phyloP scores from a whole-genome alignment of 30 jellyfish, hydroid and myxozoan species.

The Catostylus mosaicus region DNA sequence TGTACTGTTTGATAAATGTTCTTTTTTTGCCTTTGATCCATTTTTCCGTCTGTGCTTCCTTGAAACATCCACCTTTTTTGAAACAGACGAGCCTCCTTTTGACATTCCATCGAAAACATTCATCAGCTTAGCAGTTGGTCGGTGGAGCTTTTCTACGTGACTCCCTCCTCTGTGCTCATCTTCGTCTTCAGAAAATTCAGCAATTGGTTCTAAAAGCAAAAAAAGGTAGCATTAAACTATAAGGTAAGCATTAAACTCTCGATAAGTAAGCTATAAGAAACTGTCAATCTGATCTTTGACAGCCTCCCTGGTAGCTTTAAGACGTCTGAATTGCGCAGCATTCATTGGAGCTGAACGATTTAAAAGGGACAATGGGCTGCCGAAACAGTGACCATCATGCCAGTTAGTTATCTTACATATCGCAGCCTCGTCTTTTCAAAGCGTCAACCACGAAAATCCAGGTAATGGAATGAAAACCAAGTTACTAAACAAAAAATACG shows the following conservation, averaged over 20 bases:
- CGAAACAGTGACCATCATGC: too few relatives aligned
- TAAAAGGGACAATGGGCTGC: too few relatives aligned
- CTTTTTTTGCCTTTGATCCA: slow-evolving; percentile 3
- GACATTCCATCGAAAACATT: background rate
- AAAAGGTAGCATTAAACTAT: too few relatives aligned
- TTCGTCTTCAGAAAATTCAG: background rate
- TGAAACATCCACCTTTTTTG: background rate
- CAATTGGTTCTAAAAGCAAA: background rate
- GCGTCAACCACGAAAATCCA: too few relatives aligned
- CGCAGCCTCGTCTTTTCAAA: too few relatives aligned
- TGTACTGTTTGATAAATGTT: background rate
- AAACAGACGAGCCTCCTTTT: background rate
- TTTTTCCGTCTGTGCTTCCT: background rate
- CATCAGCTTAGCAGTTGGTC: background rate
- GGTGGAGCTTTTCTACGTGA: background rate
- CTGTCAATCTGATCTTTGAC: background rate
- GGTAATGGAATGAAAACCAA: too few relatives aligned
- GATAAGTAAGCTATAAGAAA: background rate
- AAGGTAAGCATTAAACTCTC: too few relatives aligned
- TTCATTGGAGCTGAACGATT: too few relatives aligned
- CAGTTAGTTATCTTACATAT: too few relatives aligned
- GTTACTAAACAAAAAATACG: too few relatives aligned
- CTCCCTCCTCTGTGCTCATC: background rate
- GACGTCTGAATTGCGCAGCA: too few relatives aligned
- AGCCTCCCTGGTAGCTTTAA: too few relatives aligned